Evolutionary conservation across 2,797 vertebrate species (phyloP).

Genomic region (Odontamblyopus lacepedii): DNA sequence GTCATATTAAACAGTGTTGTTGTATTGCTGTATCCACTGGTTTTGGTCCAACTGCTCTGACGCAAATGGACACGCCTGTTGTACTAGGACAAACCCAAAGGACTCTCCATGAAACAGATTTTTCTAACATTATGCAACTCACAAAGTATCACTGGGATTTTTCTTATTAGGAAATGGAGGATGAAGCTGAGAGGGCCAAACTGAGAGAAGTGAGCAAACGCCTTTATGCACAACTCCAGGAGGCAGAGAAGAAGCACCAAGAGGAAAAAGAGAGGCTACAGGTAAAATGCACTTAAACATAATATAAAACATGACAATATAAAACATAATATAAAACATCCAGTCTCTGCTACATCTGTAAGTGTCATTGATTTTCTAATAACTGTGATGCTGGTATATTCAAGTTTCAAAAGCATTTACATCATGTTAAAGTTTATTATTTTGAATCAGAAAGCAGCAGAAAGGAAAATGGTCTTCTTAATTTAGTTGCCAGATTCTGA

Average conservation of each 20-base stretch:
- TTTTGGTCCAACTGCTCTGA: slow-evolving; percentile 37
- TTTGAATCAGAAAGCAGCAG: too few relatives aligned
- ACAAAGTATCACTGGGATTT: slow-evolving; percentile 5
- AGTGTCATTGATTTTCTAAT: too few relatives aligned
- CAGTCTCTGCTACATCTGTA: too few relatives aligned
- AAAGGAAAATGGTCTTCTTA: too few relatives aligned
- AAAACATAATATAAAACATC: background rate
- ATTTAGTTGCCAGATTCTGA: too few relatives aligned
- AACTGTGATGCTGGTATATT: too few relatives aligned
- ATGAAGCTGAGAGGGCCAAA: slow-evolving; percentile 78
- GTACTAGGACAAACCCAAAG: slow-evolving; percentile 11
- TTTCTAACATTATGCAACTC: slow-evolving; percentile 28
- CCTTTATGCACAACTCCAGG: slow-evolving; percentile 84
- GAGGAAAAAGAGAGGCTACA: slow-evolving; percentile 83
- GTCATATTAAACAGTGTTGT: slow-evolving; percentile 17
- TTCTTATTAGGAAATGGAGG: slow-evolving; percentile 64
- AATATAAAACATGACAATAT: too few relatives aligned
- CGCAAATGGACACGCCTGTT: slow-evolving; percentile 42
- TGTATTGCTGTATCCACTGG: background rate
- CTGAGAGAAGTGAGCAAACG: slow-evolving; percentile 83
- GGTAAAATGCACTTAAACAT: slow-evolving; percentile 63
- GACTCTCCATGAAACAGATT: background rate
- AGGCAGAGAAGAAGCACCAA: slow-evolving; percentile 84
- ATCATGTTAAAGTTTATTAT: too few relatives aligned
- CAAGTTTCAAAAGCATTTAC: too few relatives aligned